Base-by-base conservation (phyloP, 2,797 vertebrate species). In the Callimico goeldii region DNA sequence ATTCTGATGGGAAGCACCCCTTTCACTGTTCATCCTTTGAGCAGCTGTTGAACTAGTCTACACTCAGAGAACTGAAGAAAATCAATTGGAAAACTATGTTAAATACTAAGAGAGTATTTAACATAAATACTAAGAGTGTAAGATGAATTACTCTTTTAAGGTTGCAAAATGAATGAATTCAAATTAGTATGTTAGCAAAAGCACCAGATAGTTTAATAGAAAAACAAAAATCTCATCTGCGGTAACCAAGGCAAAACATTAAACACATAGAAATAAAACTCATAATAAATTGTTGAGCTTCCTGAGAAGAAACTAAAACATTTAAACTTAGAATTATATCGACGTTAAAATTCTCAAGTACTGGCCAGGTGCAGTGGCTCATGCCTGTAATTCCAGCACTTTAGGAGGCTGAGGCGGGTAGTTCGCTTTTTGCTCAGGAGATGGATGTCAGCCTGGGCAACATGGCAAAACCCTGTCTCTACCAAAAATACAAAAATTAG, bases 21-120 rank as follows among this genome's bases (percentile, higher is more conserved):
- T 67, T 22, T 57, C 11, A 7, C 26, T 11, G 14, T 2, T 36
- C 4, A 33, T 19, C 5, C 0, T 28, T 2, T 8, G 30, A 33
- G 72, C 4, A 20, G 30, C 15, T 24, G 4, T 10, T 20, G 13
- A 1, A 19, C 19, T 73, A 14, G 1, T 3, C 88, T 33, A 55
- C 0, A 2, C 17, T 33, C 41, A 4, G 12, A 76, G 75, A 7
- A 36, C 72, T 3, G 41, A 13, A 58, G 7, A 28, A 57, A 72
- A 73, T n/a, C 41, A 22, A 50, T 5, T 2, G 4, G 76, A 70
- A 58, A 76, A 30, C 33, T 30, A 30, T 14, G 22, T 33, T 30
- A 55, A 52, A 72, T 8, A 76, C 41, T 6, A 4, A 28, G 30
- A 39, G 26, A 58, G 12, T 33, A 11, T 30, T 89, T 19, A 50